Conservation (phyloP, 2,113 vertebrate genomes). For the Geothlypis trichas region DNA sequence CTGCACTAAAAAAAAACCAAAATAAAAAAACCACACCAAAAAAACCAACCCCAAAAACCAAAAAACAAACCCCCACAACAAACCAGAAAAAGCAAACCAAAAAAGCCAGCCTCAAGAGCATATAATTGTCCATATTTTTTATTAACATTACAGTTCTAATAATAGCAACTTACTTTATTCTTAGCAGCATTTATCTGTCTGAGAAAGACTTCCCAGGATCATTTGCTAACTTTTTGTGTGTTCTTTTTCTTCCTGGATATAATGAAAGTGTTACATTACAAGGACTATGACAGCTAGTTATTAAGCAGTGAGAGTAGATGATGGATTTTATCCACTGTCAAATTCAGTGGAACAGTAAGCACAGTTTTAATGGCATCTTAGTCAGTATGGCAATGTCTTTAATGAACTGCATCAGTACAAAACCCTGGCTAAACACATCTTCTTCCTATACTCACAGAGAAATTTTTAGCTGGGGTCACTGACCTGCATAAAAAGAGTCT, state of each 20-base stretch:
- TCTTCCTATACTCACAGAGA: not conserved
- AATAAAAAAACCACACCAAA: too few relatives aligned
- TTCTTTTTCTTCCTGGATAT: slow-evolving; percentile 1
- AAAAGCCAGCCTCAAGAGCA: not conserved
- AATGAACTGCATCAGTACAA: not conserved
- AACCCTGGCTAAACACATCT: not conserved
- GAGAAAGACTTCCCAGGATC: not conserved
- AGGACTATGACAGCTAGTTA: not conserved
- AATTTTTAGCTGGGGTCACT: not conserved
- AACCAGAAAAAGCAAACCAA: not conserved
- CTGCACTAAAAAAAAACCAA: not conserved
- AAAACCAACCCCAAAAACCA: not conserved
- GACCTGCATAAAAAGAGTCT: not conserved
- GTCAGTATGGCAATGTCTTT: not conserved
- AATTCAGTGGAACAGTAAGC: not conserved
- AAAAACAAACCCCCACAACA: not conserved
- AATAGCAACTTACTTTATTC: not conserved
- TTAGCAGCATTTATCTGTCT: slow-evolving; percentile 7
- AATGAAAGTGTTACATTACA: not conserved
- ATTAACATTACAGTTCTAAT: not conserved
- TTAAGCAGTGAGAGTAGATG: not conserved
- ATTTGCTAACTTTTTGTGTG: slow-evolving; percentile 2
- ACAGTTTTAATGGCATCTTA: not conserved
- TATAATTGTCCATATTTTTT: not conserved
- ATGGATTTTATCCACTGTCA: not conserved